Evolutionary conservation across 2,113 vertebrate genomes (phyloP).

Genomic region (Shinisaurus crocodilurus): DNA sequence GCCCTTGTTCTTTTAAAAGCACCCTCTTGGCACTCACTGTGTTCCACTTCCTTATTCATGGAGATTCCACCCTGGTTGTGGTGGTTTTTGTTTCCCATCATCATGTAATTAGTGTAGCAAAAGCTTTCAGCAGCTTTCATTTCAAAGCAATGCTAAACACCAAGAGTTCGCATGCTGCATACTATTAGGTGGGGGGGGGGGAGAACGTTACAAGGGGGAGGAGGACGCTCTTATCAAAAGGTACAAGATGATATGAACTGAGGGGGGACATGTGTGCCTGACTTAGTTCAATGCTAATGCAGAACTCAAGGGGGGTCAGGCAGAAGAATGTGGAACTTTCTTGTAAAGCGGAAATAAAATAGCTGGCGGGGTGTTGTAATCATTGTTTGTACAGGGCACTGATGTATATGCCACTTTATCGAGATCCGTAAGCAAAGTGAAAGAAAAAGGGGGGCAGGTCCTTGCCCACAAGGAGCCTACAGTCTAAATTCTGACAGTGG

Average conservation of each 20-base stretch:
- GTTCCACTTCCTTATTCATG: neutral
- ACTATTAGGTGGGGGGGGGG: neutral
- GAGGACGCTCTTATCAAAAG: neutral
- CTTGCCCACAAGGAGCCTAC: neutral
- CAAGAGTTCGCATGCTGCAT: neutral
- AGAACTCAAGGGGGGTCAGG: neutral
- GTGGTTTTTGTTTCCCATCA: neutral
- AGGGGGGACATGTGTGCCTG: neutral
- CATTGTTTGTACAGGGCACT: neutral
- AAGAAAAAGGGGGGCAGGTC: neutral
- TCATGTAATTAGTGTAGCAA: neutral
- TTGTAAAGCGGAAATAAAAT: neutral
- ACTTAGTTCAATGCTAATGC: neutral
- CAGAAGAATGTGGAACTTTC: neutral
- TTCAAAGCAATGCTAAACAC: neutral
- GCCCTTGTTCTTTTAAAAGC: conserved; percentile 43
- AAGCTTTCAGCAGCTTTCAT: too few species aligned
- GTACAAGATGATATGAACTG: neutral
- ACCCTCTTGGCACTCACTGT: neutral
- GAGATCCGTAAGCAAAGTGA: neutral
- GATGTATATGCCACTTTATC: neutral
- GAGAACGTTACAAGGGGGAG: neutral
- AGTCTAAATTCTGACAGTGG: neutral
- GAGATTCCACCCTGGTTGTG: neutral
- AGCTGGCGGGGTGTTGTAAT: neutral